phyloP scores from a whole-genome alignment of 2,797 vertebrate species.

The Ctenochaetus hawaiiensis region DNA sequence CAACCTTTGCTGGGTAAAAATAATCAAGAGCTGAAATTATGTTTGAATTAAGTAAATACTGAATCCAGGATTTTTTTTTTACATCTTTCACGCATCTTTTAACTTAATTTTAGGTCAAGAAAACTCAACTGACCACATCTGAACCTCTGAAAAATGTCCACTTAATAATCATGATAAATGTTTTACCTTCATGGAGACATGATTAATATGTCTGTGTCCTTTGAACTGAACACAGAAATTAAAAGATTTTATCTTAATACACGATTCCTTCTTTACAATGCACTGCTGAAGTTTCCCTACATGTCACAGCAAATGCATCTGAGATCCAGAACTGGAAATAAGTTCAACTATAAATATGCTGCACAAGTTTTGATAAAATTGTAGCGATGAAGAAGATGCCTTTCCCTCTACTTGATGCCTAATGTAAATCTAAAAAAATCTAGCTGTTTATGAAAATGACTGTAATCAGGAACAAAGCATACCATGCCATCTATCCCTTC shows the following conservation, averaged over 20 bases:
- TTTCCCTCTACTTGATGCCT: neutral
- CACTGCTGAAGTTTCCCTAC: neutral
- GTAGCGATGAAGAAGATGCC: neutral
- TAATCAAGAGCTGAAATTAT: neutral
- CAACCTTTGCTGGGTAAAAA: neutral
- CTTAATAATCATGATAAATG: constrained; percentile 7
- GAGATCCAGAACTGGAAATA: neutral
- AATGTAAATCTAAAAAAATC: neutral
- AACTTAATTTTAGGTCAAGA: neutral
- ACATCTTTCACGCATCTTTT: neutral
- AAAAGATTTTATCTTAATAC: constrained; percentile 11
- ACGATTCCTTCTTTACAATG: neutral
- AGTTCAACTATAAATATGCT: constrained; percentile 6
- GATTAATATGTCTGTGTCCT: neutral
- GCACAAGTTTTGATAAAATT: neutral
- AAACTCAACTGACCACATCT: too few species aligned
- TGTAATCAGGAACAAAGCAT: neutral
- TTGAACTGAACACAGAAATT: constrained; percentile 5
- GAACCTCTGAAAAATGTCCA: neutral
- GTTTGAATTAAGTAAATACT: neutral
- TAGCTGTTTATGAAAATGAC: neutral
- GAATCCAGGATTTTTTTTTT: neutral
- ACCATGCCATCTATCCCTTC: neutral
- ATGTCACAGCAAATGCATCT: neutral
- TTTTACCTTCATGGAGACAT: constrained; percentile 8